phyloP scores from a whole-genome alignment of 2,797 vertebrate species.

The Sitta carolinensis region DNA sequence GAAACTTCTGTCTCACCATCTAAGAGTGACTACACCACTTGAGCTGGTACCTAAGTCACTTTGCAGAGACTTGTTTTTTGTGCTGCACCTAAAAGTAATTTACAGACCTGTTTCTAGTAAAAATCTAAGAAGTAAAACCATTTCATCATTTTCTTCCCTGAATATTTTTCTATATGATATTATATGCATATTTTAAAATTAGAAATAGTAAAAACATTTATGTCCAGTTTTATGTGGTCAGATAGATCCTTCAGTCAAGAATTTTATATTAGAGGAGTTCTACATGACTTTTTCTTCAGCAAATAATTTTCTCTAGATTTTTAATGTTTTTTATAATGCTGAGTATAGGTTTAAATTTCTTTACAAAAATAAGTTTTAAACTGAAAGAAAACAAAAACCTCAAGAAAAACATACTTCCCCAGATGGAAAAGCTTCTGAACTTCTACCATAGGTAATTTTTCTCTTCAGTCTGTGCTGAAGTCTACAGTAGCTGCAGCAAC shows the following conservation, averaged over 20 bases:
- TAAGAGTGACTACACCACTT: neutral
- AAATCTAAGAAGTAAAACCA: neutral
- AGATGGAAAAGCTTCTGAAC: neutral
- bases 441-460: neutral
- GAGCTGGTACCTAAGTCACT: neutral
- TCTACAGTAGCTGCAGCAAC: neutral
- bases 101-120: neutral
- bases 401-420: neutral
- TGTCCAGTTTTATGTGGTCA: neutral
- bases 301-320: neutral
- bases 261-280: neutral
- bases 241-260: neutral
- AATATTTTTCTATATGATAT: neutral
- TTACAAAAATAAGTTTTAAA: neutral
- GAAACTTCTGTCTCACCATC: neutral
- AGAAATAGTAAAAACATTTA: neutral
- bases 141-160: neutral
- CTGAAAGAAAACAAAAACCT: neutral
- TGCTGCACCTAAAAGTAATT: neutral
- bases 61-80: neutral
- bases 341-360: neutral
- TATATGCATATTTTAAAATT: neutral
- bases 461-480: neutral
- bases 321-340: neutral
- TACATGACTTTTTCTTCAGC: neutral